Conservation (phyloP, 2,797 vertebrate species). For the Nasua narica region DNA sequence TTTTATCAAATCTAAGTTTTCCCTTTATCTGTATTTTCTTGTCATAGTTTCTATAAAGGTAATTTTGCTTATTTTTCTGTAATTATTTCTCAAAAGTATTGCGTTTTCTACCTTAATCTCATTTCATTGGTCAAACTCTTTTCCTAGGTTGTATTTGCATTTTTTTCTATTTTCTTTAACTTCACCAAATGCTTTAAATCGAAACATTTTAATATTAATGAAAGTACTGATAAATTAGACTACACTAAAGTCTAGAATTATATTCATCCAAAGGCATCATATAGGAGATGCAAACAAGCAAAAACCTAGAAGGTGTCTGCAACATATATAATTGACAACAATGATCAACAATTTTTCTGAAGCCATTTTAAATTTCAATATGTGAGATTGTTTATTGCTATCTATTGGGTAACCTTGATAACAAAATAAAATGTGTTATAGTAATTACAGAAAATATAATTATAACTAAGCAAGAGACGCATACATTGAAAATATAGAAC, state of each 20-base stretch:
- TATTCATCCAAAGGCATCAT: neutral
- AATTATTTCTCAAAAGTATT: neutral
- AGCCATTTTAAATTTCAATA: neutral
- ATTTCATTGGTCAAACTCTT: neutral
- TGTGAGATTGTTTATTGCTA: neutral
- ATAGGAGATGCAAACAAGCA: neutral
- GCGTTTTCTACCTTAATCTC: neutral
- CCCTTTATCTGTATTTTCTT: neutral
- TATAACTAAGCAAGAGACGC: neutral
- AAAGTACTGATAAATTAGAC: neutral
- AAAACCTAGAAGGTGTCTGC: neutral
- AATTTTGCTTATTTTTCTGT: neutral
- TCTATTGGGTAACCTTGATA: neutral
- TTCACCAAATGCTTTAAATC: neutral
- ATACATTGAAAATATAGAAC: neutral
- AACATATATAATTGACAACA: neutral
- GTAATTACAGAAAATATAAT: neutral
- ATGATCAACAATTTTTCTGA: neutral
- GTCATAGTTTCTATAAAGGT: neutral
- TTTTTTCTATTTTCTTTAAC: neutral
- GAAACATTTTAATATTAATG: neutral
- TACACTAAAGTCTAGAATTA: neutral
- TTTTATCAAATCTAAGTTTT: neutral
- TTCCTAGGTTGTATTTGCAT: neutral
- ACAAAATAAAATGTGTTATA: neutral